Conservation (phyloP, 2,113 vertebrate species). For the Erythrolamprus reginae region DNA sequence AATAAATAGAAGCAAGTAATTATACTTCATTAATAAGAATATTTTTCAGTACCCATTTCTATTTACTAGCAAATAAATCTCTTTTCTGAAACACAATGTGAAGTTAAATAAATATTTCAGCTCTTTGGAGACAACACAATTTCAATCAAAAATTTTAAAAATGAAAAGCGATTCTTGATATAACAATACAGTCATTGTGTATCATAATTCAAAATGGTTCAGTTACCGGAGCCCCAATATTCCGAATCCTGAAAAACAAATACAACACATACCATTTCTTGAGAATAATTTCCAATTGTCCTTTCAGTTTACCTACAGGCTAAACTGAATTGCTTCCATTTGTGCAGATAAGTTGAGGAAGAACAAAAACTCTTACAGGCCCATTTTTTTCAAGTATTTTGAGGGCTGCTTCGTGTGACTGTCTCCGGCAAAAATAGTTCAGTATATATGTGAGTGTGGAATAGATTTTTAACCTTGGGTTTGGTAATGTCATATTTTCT, state of each 20-base stretch:
- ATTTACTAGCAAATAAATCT: background rate
- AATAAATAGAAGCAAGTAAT: background rate
- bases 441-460: background rate
- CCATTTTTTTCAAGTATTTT: fast-evolving
- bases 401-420: background rate
- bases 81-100: background rate
- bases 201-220: background rate
- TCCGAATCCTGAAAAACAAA: background rate
- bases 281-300: background rate
- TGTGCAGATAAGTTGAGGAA: background rate
- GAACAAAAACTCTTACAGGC: fast-evolving
- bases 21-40: background rate
- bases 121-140: background rate
- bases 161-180: background rate
- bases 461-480: background rate
- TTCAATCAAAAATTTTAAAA: background rate
- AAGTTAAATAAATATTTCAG: background rate
- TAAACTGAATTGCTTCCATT: background rate
- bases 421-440: background rate
- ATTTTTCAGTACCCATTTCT: background rate
- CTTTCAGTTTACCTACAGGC: background rate
- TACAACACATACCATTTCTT: background rate
- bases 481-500: background rate
- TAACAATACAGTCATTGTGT: background rate
- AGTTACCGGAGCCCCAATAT: background rate